These are phyloP conservation scores for Virgularia gustaviana DNA, from an alignment of 92 coral and sea anemone genomes.

Conservation along the genomic window DNA sequence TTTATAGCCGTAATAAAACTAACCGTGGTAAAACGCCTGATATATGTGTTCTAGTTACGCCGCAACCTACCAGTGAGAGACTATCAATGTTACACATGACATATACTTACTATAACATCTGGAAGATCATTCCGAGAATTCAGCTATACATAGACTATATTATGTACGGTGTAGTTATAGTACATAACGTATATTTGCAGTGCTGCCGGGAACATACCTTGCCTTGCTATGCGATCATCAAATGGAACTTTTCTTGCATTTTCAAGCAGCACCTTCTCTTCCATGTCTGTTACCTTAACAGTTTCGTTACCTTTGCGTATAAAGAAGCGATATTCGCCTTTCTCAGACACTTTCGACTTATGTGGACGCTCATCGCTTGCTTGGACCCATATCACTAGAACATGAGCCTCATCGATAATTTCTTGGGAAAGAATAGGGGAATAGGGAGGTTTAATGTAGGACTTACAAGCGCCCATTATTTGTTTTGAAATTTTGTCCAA, in stretches of 20 bases:
- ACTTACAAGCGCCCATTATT: slow-evolving; percentile 58
- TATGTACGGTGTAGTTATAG: not conserved
- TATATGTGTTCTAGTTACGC: too few relatives aligned
- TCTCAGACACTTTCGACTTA: slow-evolving; percentile 52
- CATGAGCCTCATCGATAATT: slow-evolving; percentile 41
- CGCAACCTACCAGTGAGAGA: too few relatives aligned
- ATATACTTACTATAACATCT: too few relatives aligned
- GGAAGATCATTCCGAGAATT: too few relatives aligned
- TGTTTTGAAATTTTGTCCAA: slow-evolving; percentile 61
- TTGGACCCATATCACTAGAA: slow-evolving; percentile 60
- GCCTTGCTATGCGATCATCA: slow-evolving; percentile 64
- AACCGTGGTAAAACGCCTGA: not conserved
- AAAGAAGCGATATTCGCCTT: slow-evolving; percentile 47
- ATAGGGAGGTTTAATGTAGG: slow-evolving; percentile 52
- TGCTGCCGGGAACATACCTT: not conserved
- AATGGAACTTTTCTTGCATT: slow-evolving; percentile 55
- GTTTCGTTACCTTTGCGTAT: slow-evolving; percentile 63
- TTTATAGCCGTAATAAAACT: too few relatives aligned
- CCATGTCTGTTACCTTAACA: slow-evolving; percentile 35
- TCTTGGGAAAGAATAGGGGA: slow-evolving; percentile 62
- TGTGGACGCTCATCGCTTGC: slow-evolving; percentile 68
- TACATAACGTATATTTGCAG: not conserved
- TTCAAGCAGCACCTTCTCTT: slow-evolving; percentile 26
- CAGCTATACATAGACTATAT: not conserved
- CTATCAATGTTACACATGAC: too few relatives aligned